A percentile compares a stretch with the other conserved stretches of the same genome.
phyloP scores from a whole-genome alignment of 2,113 vertebrate species.

The Fulica atra region DNA sequence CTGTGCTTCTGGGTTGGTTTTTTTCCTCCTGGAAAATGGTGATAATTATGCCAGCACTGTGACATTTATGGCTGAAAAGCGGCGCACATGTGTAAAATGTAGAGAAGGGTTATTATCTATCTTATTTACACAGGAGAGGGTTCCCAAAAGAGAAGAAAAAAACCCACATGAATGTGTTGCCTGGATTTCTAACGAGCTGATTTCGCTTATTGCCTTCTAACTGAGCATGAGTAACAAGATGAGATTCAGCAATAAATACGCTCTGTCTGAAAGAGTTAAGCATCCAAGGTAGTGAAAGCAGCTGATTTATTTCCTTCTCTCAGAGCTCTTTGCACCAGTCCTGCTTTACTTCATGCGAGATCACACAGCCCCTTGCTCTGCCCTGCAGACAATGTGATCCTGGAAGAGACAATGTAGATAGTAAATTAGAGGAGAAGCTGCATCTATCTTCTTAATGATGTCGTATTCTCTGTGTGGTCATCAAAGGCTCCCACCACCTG shows the following conservation, averaged over 20 bases:
- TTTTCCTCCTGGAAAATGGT: background rate
- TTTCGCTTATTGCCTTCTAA: background rate
- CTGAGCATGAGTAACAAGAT: background rate
- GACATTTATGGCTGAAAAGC: constrained; percentile 42
- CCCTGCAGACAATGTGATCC: background rate
- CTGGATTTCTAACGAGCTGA: constrained; percentile 1
- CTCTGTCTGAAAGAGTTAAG: background rate
- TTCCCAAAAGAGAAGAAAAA: constrained; percentile 40
- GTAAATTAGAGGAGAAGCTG: background rate
- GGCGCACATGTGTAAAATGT: background rate
- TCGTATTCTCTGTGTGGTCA: background rate
- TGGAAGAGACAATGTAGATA: background rate
- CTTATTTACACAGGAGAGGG: constrained; percentile 57
- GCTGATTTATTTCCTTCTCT: background rate
- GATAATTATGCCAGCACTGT: constrained; percentile 33
- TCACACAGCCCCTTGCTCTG: background rate
- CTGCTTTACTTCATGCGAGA: background rate
- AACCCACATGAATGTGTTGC: background rate
- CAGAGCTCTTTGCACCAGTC: background rate
- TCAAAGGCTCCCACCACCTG: background rate
- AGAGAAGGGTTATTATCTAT: constrained; percentile 41
- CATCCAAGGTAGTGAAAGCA: background rate
- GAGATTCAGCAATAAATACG: background rate
- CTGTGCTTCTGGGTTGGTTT: background rate
- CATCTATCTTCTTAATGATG: background rate